Evolutionary conservation across 37 sponge, comb jelly and placozoan genomes (phyloP).

Genomic region (Tethya wilhelma): DNA sequence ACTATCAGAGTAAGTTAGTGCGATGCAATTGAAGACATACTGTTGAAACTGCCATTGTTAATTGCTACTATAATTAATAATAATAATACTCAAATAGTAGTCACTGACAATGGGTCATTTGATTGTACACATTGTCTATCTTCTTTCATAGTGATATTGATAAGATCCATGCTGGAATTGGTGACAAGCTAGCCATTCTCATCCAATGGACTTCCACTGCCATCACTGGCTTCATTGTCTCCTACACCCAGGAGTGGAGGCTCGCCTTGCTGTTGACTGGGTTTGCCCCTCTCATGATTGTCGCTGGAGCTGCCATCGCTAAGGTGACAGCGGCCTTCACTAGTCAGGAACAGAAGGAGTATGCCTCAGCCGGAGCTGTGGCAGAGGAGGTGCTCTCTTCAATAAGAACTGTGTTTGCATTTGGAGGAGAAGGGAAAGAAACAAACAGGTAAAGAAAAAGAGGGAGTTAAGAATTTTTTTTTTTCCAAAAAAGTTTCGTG

Average conservation of each 20-base stretch:
- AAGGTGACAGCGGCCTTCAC: conserved; percentile 39
- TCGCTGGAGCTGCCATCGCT: background rate
- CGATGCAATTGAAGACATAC: background rate
- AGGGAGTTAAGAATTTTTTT: background rate
- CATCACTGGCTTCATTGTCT: conserved; percentile 44
- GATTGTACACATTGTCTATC: background rate
- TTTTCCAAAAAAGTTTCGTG: background rate
- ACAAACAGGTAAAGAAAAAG: conserved; percentile 28
- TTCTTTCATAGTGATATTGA: conserved; percentile 42
- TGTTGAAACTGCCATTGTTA: background rate
- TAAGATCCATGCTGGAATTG: conserved; percentile 68
- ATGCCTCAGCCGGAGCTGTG: conserved; percentile 85
- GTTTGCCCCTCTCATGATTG: conserved; percentile 41
- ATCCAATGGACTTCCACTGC: conserved; percentile 52
- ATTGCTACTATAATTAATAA: background rate
- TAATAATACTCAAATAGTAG: background rate
- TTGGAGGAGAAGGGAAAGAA: conserved; percentile 78
- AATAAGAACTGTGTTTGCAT: conserved; percentile 86
- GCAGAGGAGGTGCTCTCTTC: conserved; percentile 90
- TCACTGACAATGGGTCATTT: background rate
- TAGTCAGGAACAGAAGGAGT: conserved; percentile 73
- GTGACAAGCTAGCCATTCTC: conserved; percentile 57
- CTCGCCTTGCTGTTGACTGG: conserved; percentile 52
- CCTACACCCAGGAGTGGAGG: conserved; percentile 33
- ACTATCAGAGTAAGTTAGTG: conserved; percentile 47